Evolutionary conservation across 2,113 vertebrate genomes (phyloP).

Genomic region (Bostrychus sinensis): DNA sequence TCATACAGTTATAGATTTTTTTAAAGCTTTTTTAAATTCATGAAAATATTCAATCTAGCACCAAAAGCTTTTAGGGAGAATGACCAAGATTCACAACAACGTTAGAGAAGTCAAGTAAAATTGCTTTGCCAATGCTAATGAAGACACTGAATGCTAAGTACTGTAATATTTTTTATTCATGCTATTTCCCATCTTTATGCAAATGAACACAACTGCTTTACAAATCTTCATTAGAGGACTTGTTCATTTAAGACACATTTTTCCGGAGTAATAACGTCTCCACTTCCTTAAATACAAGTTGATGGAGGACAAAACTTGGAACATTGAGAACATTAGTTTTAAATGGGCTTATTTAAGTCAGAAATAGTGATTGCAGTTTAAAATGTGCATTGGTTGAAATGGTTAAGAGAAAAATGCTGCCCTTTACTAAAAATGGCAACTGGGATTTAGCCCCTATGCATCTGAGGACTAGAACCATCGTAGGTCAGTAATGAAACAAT

Average conservation of each 20-base stretch:
- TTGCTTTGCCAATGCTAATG: conserved; percentile 6
- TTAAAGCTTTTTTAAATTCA: too few relatives aligned
- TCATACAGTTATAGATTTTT: too few relatives aligned
- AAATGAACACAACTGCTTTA: not conserved
- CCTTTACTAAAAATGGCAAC: not conserved
- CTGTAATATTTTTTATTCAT: conserved; percentile 1
- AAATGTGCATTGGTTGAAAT: not conserved
- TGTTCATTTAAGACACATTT: not conserved
- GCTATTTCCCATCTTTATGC: not conserved
- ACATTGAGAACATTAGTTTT: not conserved
- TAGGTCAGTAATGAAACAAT: conserved; percentile 71
- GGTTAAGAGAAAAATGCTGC: conserved; percentile 2
- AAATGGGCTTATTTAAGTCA: not conserved
- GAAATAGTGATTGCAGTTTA: not conserved
- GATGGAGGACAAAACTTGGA: not conserved
- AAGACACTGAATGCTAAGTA: conserved; percentile 1
- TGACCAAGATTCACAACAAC: not conserved
- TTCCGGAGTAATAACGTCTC: not conserved
- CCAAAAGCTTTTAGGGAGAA: conserved; percentile 34
- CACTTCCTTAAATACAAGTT: not conserved
- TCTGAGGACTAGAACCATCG: conserved; percentile 37
- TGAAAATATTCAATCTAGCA: too few relatives aligned
- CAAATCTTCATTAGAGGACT: conserved; percentile 3
- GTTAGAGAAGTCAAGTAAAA: conserved; percentile 13
- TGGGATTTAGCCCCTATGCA: conserved; percentile 27